phyloP scores from a whole-genome alignment of 2,113 vertebrate species.

The human region GRCh38 chr14:43269001-43269500 shows the following conservation, averaged over 20 bases:
- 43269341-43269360: not conserved
- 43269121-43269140: not conserved
- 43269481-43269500: not conserved
- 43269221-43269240: not conserved
- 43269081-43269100: not conserved
- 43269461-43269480: not conserved
- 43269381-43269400: not conserved
- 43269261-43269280: not conserved
- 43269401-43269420: not conserved
- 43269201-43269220: not conserved
- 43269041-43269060: not conserved
- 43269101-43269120: not conserved
- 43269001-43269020: not conserved
- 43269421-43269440: not conserved
- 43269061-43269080: not conserved
- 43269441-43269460: not conserved
- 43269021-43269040: not conserved
- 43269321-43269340: not conserved
- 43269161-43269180: not conserved
- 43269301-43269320: not conserved
- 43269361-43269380: not conserved
- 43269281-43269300: not conserved
- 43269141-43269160: not conserved
- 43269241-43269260: not conserved
- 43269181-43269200: not conserved